phyloP scores from a whole-genome alignment of 2,888 invertebrate species.

The Melikaiella ostensackeni region DNA sequence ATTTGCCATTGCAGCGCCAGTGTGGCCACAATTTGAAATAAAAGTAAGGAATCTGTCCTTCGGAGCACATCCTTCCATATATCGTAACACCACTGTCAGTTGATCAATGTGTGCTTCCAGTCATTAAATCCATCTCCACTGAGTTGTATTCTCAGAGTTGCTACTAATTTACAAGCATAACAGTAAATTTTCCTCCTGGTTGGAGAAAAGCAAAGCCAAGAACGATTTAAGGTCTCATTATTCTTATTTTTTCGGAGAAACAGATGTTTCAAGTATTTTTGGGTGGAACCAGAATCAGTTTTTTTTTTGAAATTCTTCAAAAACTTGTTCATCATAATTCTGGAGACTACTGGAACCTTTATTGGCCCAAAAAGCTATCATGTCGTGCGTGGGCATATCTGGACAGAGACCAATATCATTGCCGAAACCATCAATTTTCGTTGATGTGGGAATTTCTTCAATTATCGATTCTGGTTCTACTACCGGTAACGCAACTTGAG shows the following conservation, averaged over 20 bases:
- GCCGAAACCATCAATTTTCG: background rate
- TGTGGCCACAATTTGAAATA: constrained; percentile 51
- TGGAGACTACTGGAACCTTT: constrained; percentile 14
- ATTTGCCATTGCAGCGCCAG: constrained; percentile 50
- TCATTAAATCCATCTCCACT: constrained; percentile 49
- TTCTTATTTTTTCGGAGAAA: constrained; percentile 45
- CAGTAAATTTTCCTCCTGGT: constrained; percentile 46
- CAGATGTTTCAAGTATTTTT: constrained; percentile 42
- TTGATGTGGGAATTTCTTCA: background rate
- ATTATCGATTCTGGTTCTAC: background rate
- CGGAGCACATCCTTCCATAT: constrained; percentile 56
- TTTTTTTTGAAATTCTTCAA: constrained; percentile 33
- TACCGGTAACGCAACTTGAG: no score
- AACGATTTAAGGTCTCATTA: constrained; percentile 47
- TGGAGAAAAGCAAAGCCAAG: constrained; percentile 43
- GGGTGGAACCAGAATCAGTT: constrained; percentile 31
- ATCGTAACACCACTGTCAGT: constrained; percentile 53
- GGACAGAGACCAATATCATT: constrained; percentile 32
- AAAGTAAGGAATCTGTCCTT: constrained; percentile 60
- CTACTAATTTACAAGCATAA: constrained; percentile 52
- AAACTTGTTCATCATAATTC: constrained; percentile 33
- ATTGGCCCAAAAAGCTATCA: constrained; percentile 22
- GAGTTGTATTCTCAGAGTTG: constrained; percentile 43
- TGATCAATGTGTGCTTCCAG: constrained; percentile 58
- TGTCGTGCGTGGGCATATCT: constrained; percentile 11